Conservation (phyloP, 2,888 invertebrate species). For the Seira sanloemensis region DNA sequence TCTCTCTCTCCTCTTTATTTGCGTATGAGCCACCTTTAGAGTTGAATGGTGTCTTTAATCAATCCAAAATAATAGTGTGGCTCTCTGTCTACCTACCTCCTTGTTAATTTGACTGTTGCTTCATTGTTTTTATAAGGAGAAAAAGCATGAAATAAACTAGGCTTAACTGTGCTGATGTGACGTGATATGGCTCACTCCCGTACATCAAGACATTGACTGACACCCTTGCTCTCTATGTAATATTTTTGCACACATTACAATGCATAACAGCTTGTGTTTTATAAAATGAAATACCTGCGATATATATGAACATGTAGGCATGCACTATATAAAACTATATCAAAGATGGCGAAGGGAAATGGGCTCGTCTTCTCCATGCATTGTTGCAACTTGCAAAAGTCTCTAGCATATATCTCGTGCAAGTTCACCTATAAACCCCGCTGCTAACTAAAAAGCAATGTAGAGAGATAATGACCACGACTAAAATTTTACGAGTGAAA, state of each 20-base stretch:
- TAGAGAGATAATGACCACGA: neutral
- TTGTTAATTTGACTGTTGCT: constrained; percentile 30
- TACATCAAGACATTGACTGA: constrained; percentile 35
- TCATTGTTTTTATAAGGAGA: constrained; percentile 17
- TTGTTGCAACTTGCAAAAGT: constrained; percentile 15
- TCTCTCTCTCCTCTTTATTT: constrained; percentile 13
- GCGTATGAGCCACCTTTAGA: constrained; percentile 23
- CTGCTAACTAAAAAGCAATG: neutral
- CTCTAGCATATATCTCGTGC: neutral
- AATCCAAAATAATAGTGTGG: constrained; percentile 28
- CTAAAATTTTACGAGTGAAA: neutral
- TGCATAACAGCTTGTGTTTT: too few species aligned
- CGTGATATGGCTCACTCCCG: constrained; percentile 17
- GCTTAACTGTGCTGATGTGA: constrained; percentile 21
- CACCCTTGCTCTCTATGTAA: constrained; percentile 24
- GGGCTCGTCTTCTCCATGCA: constrained; percentile 16
- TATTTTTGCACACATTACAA: too few species aligned
- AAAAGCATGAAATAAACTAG: constrained; percentile 25
- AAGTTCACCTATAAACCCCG: neutral
- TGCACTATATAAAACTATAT: too few species aligned
- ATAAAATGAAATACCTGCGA: too few species aligned
- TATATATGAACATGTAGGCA: too few species aligned
- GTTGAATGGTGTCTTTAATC: constrained; percentile 36
- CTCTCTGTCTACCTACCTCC: constrained; percentile 10
- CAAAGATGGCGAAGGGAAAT: constrained; percentile 42